Evolutionary conservation across 2,797 vertebrate species (phyloP).

Genomic region (Discoglossus pictus): DNA sequence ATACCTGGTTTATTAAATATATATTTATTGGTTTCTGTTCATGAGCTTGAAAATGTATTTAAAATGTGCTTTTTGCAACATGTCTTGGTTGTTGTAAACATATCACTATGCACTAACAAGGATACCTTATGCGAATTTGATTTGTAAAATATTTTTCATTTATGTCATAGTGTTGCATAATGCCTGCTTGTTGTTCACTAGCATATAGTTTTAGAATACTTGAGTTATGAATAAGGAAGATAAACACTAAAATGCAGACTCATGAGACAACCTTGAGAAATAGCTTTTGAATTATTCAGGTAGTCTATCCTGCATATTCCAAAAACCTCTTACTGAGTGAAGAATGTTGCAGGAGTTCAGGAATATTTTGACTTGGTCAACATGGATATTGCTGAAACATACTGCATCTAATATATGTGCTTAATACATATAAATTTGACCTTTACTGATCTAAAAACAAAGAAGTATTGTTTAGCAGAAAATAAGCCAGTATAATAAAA

Average conservation of each 20-base stretch:
- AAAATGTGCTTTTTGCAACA: neutral
- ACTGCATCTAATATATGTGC: conserved; percentile 43
- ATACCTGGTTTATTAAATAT: neutral
- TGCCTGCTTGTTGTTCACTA: conserved; percentile 25
- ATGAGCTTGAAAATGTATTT: neutral
- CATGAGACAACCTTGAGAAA: conserved; percentile 46
- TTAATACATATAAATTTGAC: conserved; percentile 47
- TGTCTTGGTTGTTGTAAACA: conserved; percentile 3
- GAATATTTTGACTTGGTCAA: conserved; percentile 31
- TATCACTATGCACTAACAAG: conserved; percentile 10
- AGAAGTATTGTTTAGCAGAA: conserved; percentile 36
- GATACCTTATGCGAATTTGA: conserved; percentile 13
- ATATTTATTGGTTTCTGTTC: neutral
- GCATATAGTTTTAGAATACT: conserved; percentile 26
- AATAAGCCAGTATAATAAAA: conserved; percentile 48
- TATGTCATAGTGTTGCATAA: conserved; percentile 12
- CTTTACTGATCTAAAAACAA: conserved; percentile 45
- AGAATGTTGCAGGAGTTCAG: conserved; percentile 32
- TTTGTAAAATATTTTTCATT: conserved; percentile 25
- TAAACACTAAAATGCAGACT: conserved; percentile 34
- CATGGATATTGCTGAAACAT: conserved; percentile 32
- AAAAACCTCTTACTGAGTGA: conserved; percentile 23
- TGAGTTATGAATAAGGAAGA: conserved; percentile 35
- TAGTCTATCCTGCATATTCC: conserved; percentile 43
- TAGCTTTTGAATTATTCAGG: conserved; percentile 47